Evolutionary conservation across 53 echinoderm and acorn worm species (phyloP).

Genomic region (Crossaster papposus): DNA sequence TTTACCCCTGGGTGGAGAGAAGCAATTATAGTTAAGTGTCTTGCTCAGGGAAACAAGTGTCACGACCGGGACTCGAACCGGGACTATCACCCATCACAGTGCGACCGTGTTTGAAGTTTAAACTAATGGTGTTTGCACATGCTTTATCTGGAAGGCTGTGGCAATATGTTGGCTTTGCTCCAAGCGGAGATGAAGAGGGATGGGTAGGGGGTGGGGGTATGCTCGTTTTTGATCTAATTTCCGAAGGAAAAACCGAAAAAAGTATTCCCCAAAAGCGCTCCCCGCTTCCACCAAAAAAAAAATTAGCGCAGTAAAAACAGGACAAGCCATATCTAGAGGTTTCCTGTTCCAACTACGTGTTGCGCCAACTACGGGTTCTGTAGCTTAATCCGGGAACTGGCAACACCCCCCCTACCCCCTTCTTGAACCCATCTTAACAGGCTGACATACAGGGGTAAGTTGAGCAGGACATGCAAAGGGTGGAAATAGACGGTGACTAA

Average conservation of each 20-base stretch:
- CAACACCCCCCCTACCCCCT: too few relatives aligned
- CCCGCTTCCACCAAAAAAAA: not conserved
- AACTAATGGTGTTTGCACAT: conserved; percentile 15
- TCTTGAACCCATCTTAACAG: not conserved
- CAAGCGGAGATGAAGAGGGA: not conserved
- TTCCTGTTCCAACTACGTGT: conserved; percentile 29
- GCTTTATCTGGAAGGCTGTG: too few relatives aligned
- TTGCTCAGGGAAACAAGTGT: too few relatives aligned
- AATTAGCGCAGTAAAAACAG: conserved; percentile 23
- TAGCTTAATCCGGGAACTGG: not conserved
- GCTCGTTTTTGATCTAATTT: not conserved
- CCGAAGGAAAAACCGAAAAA: not conserved
- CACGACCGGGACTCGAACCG: too few relatives aligned
- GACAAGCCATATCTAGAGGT: conserved; percentile 26
- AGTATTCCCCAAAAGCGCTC: not conserved
- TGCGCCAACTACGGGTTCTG: not conserved
- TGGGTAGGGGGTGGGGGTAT: not conserved
- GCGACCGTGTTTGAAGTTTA: not conserved
- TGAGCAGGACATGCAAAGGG: not conserved
- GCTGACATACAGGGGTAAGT: not conserved
- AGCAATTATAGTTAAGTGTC: too few relatives aligned
- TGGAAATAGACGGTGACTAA: conserved; percentile 35
- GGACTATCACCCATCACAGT: too few relatives aligned
- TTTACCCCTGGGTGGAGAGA: too few relatives aligned
- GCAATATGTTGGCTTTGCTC: not conserved